A percentile compares a stretch with the other conserved stretches of the same genome.
These are phyloP conservation scores for Esox niger DNA, from an alignment of 2,113 vertebrate species.

Conservation along the genomic window DNA sequence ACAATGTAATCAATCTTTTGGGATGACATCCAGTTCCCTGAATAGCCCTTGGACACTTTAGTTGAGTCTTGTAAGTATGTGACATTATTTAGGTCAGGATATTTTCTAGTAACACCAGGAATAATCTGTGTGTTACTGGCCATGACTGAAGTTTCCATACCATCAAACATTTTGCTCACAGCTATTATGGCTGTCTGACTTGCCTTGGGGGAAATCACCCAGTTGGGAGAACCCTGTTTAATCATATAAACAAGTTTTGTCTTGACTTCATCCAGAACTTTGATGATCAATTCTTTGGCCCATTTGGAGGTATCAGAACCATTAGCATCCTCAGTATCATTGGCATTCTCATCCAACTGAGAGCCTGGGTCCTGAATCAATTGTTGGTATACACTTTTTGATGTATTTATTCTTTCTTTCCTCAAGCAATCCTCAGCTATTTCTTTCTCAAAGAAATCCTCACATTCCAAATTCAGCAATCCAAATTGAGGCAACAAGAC, in stretches of 20 bases:
- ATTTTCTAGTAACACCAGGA: background rate
- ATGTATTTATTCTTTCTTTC: background rate
- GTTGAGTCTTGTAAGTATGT: background rate
- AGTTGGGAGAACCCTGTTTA: background rate
- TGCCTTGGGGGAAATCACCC: background rate
- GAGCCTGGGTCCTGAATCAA: background rate
- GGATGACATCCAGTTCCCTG: background rate
- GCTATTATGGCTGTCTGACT: background rate
- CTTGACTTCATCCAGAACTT: slow-evolving; percentile 8
- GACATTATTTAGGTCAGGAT: background rate
- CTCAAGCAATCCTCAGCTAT: background rate
- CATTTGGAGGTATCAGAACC: background rate
- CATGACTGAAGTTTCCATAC: background rate
- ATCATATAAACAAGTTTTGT: background rate
- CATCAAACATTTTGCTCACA: background rate
- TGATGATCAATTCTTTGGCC: background rate
- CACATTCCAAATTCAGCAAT: no score
- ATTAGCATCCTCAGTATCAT: no score
- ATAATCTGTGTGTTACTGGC: background rate
- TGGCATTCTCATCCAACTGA: background rate
- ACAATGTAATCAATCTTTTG: background rate
- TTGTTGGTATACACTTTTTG: background rate
- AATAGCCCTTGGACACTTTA: background rate
- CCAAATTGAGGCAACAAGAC: background rate
- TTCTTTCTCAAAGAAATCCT: background rate